These are phyloP conservation scores for Urocitellus parryii DNA, from an alignment of 2,113 vertebrate species.

Conservation along the genomic window DNA sequence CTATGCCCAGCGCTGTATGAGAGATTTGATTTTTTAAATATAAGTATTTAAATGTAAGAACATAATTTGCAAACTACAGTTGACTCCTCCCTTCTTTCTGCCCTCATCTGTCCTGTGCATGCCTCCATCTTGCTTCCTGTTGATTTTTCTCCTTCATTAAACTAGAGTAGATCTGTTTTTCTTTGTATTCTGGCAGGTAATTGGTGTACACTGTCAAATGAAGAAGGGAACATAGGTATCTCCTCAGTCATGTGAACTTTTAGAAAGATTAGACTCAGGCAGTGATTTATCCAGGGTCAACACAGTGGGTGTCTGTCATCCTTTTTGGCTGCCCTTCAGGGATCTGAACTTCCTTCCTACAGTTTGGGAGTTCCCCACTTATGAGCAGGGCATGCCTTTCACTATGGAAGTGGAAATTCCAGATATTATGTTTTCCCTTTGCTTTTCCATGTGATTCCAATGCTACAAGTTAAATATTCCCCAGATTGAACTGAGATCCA, in stretches of 20 bases:
- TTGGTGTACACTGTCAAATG: background rate
- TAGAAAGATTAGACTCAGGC: background rate
- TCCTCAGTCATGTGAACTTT: background rate
- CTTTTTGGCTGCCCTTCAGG: background rate
- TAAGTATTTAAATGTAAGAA: slow-evolving; percentile 28
- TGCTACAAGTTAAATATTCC: slow-evolving; percentile 3
- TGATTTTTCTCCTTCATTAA: background rate
- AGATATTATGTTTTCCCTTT: background rate
- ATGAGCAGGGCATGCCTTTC: background rate
- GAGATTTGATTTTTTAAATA: background rate
- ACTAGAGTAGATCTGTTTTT: background rate
- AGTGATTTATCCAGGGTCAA: background rate
- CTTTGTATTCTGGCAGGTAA: background rate
- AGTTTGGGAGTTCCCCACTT: background rate
- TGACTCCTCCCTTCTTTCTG: background rate
- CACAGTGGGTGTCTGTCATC: background rate
- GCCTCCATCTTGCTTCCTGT: background rate
- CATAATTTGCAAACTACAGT: background rate
- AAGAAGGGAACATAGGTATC: background rate
- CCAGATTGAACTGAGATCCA: background rate
- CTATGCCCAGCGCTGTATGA: no score
- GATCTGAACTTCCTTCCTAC: background rate
- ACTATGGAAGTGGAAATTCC: background rate
- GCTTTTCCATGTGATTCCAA: background rate
- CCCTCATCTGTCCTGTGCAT: background rate